Evolutionary conservation across 1,140 invertebrate species (phyloP).

Genomic region (Drosophila sproati): DNA sequence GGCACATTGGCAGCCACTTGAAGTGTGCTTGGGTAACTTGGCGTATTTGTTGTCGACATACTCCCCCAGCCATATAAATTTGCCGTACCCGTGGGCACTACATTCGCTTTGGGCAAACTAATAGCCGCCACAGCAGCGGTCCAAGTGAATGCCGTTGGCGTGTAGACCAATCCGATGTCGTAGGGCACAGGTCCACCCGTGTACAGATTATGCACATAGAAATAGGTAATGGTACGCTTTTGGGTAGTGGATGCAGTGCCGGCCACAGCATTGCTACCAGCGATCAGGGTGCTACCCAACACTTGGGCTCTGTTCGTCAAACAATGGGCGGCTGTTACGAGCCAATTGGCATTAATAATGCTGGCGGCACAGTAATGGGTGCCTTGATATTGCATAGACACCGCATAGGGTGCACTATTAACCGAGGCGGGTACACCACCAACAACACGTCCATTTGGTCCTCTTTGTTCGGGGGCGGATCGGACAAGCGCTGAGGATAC

Average conservation of each 20-base stretch:
- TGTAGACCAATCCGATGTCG: slow-evolving; percentile 86
- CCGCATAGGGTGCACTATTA: slow-evolving; percentile 79
- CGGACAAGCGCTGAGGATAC: slow-evolving; percentile 38
- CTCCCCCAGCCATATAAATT: slow-evolving; percentile 85
- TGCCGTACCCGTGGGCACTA: slow-evolving; percentile 84
- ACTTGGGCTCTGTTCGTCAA: slow-evolving; percentile 69
- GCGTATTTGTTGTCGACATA: slow-evolving; percentile 78
- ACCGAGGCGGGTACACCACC: slow-evolving; percentile 67
- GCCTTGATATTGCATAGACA: slow-evolving; percentile 71
- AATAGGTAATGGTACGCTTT: slow-evolving; percentile 65
- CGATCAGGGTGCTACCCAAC: slow-evolving; percentile 61
- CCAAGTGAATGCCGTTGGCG: slow-evolving; percentile 85
- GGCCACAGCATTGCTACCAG: slow-evolving; percentile 67
- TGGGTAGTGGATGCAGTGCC: slow-evolving; percentile 70
- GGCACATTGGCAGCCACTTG: slow-evolving; percentile 79
- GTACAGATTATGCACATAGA: slow-evolving; percentile 68
- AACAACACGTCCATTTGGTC: slow-evolving; percentile 72
- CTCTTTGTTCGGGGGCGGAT: not conserved
- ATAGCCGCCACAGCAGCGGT: slow-evolving; percentile 84
- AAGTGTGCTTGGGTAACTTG: slow-evolving; percentile 78
- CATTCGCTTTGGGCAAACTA: slow-evolving; percentile 79
- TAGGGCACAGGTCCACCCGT: slow-evolving; percentile 84
- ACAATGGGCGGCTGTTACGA: slow-evolving; percentile 85
- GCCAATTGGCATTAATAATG: slow-evolving; percentile 85
- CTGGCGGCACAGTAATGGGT: slow-evolving; percentile 86